Conservation (phyloP, 2,113 vertebrate species). For the Rhineura floridana region DNA sequence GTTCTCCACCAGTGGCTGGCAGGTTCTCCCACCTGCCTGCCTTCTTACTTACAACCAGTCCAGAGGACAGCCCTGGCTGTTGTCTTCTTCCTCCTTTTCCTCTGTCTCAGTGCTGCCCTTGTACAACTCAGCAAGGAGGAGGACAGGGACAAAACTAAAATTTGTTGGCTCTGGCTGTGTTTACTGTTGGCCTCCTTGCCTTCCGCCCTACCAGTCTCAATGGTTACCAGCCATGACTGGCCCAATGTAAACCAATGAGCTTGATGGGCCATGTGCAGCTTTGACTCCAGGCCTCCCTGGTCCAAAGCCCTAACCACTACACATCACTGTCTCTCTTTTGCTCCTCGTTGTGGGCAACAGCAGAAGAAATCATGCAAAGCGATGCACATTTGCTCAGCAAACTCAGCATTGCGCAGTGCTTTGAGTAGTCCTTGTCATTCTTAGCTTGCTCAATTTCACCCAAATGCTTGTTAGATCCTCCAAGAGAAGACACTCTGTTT, state of each 20-base stretch:
- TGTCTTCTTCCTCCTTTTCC: too few species aligned
- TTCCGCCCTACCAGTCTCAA: too few species aligned
- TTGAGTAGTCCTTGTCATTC: neutral
- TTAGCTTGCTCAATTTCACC: neutral
- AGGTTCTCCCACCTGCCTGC: too few species aligned
- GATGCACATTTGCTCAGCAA: neutral
- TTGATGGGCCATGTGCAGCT: neutral
- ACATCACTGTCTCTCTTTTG: neutral
- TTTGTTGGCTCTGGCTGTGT: too few species aligned
- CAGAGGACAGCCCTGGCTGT: too few species aligned
- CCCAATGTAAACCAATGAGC: neutral
- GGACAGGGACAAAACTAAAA: too few species aligned
- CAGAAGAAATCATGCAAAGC: neutral
- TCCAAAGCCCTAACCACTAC: too few species aligned
- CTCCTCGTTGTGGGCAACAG: neutral
- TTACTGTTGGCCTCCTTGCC: too few species aligned
- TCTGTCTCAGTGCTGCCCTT: too few species aligned
- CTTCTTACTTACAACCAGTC: too few species aligned
- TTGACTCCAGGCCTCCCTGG: neutral
- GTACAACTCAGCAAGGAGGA: too few species aligned
- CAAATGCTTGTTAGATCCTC: constrained; percentile 27
- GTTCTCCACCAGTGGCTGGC: too few species aligned
- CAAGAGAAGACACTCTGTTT: neutral
- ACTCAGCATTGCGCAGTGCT: neutral
- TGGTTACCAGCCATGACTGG: neutral